Evolutionary conservation across 37 sponge, comb jelly and placozoan genomes (phyloP).

Genomic region (Haliclona indistincta): DNA sequence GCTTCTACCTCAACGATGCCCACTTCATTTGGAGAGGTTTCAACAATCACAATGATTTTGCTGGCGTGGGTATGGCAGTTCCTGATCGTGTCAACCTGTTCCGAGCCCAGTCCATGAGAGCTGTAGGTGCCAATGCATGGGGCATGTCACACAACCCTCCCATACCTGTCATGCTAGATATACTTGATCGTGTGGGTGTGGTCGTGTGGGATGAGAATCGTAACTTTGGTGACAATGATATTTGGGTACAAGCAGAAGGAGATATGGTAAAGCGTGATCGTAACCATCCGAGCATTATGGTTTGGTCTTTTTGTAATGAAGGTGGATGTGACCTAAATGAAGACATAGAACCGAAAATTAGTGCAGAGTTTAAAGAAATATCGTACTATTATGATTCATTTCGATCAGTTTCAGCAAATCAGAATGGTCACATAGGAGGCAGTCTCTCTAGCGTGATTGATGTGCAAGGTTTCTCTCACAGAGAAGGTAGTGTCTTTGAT

Average conservation of each 20-base stretch:
- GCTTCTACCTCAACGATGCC: constrained; percentile 39
- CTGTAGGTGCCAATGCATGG: constrained; percentile 64
- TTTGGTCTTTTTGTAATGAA: constrained; percentile 71
- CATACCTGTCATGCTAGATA: constrained; percentile 42
- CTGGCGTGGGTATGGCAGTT: constrained; percentile 52
- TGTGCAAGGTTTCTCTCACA: constrained; percentile 66
- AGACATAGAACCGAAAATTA: neutral
- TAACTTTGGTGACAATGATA: constrained; percentile 35
- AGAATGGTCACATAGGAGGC: constrained; percentile 17
- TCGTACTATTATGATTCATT: constrained; percentile 32
- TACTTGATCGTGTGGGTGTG: constrained; percentile 46
- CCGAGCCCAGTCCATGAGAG: constrained; percentile 52
- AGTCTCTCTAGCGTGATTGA: constrained; percentile 38
- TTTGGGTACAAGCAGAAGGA: constrained; percentile 38
- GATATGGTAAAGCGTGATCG: constrained; percentile 69
- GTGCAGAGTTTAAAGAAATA: constrained; percentile 18
- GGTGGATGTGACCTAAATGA: constrained; percentile 32
- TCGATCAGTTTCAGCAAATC: constrained; percentile 55
- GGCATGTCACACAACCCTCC: constrained; percentile 73
- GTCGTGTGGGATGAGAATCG: constrained; percentile 72
- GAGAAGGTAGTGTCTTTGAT: constrained; percentile 32
- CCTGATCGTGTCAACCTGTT: constrained; percentile 64
- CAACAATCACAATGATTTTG: constrained; percentile 66
- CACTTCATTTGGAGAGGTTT: constrained; percentile 56
- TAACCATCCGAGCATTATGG: constrained; percentile 65